Base-by-base conservation (phyloP, 2,888 invertebrate genomes). In the Dryomyza anilis region DNA sequence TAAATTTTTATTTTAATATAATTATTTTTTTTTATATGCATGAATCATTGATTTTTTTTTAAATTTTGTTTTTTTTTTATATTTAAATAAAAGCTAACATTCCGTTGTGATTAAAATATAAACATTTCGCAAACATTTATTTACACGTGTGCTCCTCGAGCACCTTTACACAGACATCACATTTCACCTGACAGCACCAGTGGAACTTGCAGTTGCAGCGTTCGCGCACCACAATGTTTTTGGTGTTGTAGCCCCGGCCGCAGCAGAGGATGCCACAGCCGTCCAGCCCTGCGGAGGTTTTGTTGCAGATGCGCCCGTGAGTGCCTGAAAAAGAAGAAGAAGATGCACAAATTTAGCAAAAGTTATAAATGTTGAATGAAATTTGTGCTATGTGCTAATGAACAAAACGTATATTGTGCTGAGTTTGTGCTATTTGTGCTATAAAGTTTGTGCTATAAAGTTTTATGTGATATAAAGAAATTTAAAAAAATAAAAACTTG, bases 161-260 rank as follows among this genome's bases (percentile, higher is more conserved):
- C 77, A 87, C 88, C 73, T 87, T 87, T 74, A 90, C 87, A 84
- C 97, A 97, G 60, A 91, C 91, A 84, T 94, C 92, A 85, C 96
- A 97, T 79, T 92, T 89, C 68, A 97, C 96, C 78, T 91, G 89
- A 85, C 97, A 97, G 86, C 97, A 98, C 96, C 96, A 97, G 82
- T 94, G 93, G 85, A 97, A 97, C 82, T 92, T 92, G 86, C 97
- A 97, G 77, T 94, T 89, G 83, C 97, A 97, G 70, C 95, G 87
- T 78, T 93, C 92, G 70, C 88, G 88, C 63, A 91, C 85, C 48
- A 88, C 89, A 66, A 89, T 88, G 79, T 91, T 92, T 78, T 91
- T 88, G 21, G 95, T 94, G 84, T 93, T 94, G 87, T 94, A 95
- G 30, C 96, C 96, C 67, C 96, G 88, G 10, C 95, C 96, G 81